Conservation (phyloP, 2,113 vertebrate genomes). For the Pleuronectes platessa region DNA sequence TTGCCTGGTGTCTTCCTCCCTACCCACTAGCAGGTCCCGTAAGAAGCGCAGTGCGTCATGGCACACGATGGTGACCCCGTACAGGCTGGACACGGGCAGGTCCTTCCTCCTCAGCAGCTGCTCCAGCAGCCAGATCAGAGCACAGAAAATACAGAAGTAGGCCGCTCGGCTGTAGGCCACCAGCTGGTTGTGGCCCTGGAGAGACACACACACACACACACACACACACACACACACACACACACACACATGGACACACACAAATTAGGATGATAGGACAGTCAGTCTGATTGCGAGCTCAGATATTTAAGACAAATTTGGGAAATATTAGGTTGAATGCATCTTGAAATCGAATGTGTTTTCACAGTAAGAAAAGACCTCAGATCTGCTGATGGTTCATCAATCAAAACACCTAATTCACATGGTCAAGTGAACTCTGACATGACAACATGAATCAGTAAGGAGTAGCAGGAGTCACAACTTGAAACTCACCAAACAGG, state of each 20-base stretch:
- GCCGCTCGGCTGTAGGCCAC: slow-evolving; percentile 95
- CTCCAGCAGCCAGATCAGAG: slow-evolving; percentile 95
- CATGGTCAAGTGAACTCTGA: too few species aligned
- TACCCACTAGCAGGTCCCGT: slow-evolving; percentile 91
- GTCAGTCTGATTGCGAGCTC: too few species aligned
- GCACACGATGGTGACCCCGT: slow-evolving; percentile 90
- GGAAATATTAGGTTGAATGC: too few species aligned
- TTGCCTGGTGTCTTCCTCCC: slow-evolving; percentile 38
- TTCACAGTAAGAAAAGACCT: too few species aligned
- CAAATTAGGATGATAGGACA: neutral
- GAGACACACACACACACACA: neutral
- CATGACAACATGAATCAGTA: too few species aligned
- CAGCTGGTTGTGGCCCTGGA: slow-evolving; percentile 95
- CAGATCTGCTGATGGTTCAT: too few species aligned
- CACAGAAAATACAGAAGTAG: slow-evolving; percentile 96
- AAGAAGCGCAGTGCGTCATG: slow-evolving; percentile 84
- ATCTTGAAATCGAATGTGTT: too few species aligned
- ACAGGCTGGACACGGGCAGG: slow-evolving; percentile 87
- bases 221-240: neutral
- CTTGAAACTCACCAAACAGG: too few species aligned
- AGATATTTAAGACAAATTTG: too few species aligned
- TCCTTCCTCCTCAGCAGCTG: slow-evolving; percentile 85
- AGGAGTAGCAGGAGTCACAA: too few species aligned
- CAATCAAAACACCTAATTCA: too few species aligned
- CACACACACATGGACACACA: neutral